Evolutionary conservation across 2,113 vertebrate species (phyloP), one percentile per base, ranked within the genome.

Genomic region (Pomatorhinus ruficollis): DNA sequence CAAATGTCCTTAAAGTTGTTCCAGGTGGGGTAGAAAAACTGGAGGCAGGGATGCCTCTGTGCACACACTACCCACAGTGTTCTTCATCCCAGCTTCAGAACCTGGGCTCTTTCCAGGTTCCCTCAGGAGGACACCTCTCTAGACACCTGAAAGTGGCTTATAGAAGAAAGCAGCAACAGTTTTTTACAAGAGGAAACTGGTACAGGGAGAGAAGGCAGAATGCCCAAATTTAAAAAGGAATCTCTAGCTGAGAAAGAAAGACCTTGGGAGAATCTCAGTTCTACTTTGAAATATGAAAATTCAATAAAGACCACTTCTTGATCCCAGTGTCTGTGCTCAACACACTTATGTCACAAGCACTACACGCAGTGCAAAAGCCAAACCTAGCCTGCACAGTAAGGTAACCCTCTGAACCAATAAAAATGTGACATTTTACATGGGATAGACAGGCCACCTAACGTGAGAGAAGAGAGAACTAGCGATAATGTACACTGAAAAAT

Each of bases 61-160:
- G 24, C 1, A 2, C 9, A 14, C 13, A 5, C 18, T 24, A 15
- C 37, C 10, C 24, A 21, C 27, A 52, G 11, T 0, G 0, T 49
- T 37, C 14, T 75, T 47, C 47, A 44, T 9, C 35, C 27, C 53
- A 39, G 37, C 35, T 54, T 56, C 28, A 37, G 89, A 49, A 19
- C 23, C 39, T 60, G 33, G 23, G 30, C 16, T 78, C 63, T 76
- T 64, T 39, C 76, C 47, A 57, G 20, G 35, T 42, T 72, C 22
- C 11, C 54, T 49, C 0, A 0, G 40, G 35, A 25, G 19, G 44
- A 54, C 10, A 28, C 12, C 25, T 70, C 6, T 1, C 59, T 39
- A 37, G 52, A 31, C 23, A 47, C 15, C 33, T 59, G 47, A 50
- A 39, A 28, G 33, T 42, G 24, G 6, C 72, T 74, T 63, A 30